Conservation (phyloP, 2,888 invertebrate genomes). For the Hyppa rectilinea region DNA sequence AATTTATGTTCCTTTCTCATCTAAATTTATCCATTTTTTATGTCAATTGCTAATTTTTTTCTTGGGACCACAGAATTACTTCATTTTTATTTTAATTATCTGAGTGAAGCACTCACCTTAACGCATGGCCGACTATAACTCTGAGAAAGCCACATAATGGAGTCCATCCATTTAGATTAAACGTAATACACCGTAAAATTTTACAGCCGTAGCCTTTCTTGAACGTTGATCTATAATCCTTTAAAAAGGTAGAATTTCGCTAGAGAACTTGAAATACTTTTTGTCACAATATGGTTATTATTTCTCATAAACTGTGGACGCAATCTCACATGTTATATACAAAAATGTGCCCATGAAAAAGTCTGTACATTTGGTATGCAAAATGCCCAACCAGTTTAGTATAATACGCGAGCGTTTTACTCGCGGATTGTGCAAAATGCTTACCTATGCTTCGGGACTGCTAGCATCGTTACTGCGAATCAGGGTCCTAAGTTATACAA, state of each 20-base stretch:
- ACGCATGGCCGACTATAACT: conserved; percentile 62
- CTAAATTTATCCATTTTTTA: conserved; percentile 33
- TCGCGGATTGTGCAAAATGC: conserved; percentile 66
- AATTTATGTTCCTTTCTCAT: conserved; percentile 33
- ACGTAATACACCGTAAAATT: conserved; percentile 69
- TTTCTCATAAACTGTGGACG: conserved; percentile 38
- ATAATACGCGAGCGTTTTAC: conserved; percentile 65
- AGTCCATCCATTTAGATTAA: conserved; percentile 70
- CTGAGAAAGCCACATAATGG: conserved; percentile 60
- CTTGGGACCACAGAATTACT: neutral
- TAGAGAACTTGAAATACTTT: conserved; percentile 32
- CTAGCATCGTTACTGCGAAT: conserved; percentile 41
- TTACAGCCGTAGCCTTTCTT: conserved; percentile 59
- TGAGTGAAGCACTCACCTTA: conserved; percentile 48
- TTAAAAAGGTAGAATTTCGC: conserved; percentile 35
- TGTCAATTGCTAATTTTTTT: conserved; percentile 19
- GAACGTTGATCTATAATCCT: conserved; percentile 44
- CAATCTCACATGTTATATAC: conserved; percentile 59
- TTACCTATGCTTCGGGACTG: conserved; percentile 62
- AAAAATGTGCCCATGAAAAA: conserved; percentile 50
- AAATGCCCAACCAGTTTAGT: conserved; percentile 69
- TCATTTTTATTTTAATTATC: conserved; percentile 42
- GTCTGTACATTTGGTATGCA: conserved; percentile 64
- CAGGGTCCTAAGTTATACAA: conserved; percentile 18
- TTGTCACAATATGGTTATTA: conserved; percentile 26